Base-by-base conservation (phyloP, 2,888 invertebrate genomes). In the Yponomeuta plumbellus region DNA sequence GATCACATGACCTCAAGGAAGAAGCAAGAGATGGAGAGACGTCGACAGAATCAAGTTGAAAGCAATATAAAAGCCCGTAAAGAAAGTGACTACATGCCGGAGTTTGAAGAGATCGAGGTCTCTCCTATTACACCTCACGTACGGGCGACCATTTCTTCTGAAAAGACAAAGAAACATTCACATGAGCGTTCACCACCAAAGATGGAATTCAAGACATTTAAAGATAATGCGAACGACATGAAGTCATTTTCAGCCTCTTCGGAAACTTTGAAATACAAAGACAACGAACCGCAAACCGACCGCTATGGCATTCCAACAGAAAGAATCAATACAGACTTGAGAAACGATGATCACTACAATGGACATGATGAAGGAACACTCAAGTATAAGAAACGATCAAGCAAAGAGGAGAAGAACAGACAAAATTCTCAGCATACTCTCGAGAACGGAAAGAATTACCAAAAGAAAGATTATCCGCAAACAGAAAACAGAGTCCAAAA, bases 1-100 rank as follows among this genome's bases (percentile, higher is more conserved):
- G 96, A 97, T 84, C 96, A 95, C 74, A 92, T 87, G 92, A 88
- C 85, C 70, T 84, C 86, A 72, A 81, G 90, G 81, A 93, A 90
- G 77, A 40, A 62, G 23, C 93, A 88, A 74, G 90, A 89, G 80
- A 90, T 90, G 78, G 40, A 90, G 69, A 83, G 85, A 71, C 90
- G 88, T 70, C 82, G 88, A n/a, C 86, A 88, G 74, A 79, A 83
- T 22, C 86, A 87, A 71, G 76, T 79, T 70, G 87, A 90, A 20
- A 81, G 86, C 66, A 86, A 90, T 67, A 79, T 84, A 22, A 90
- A 89, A 73, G 84, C 81, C 70, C 84, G 81, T 20, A 90, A 90
- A 78, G 90, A 90, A 73, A 90, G 85, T 71, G 79, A 81, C 8
- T 90, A 90, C 63, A 89, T 89, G 86, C 88, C 90, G 21, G 90